Evolutionary conservation across 2,797 vertebrate species (phyloP).

Genomic region (Notamacropus eugenii): DNA sequence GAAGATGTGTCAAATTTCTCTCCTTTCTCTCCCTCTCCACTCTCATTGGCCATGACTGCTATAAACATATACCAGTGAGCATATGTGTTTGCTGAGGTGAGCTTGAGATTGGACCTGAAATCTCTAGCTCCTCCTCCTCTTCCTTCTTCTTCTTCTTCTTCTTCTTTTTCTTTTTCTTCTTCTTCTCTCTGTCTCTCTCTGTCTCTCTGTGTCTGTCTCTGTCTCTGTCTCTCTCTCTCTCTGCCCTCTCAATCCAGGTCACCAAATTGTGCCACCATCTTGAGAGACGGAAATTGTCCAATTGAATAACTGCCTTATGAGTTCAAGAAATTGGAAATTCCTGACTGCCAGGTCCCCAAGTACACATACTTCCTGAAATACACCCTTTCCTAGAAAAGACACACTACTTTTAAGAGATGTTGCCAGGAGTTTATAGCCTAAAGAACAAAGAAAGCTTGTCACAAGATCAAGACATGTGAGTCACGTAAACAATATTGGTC

Average conservation of each 20-base stretch:
- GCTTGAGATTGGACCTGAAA: background rate
- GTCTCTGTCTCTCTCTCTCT: background rate
- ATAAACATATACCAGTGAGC: background rate
- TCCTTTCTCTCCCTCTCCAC: background rate
- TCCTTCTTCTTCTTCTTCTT: too few species aligned
- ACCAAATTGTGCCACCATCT: background rate
- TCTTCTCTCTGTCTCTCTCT: too few species aligned
- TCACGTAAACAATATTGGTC: background rate
- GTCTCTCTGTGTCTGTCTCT: too few species aligned
- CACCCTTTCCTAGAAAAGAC: background rate
- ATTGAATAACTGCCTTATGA: background rate
- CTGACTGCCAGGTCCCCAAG: background rate
- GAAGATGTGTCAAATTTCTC: background rate
- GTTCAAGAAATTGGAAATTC: background rate
- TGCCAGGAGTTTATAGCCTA: background rate
- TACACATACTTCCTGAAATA: background rate
- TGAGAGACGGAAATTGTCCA: background rate
- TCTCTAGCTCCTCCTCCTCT: background rate
- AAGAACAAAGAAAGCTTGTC: background rate
- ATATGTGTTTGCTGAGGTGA: background rate
- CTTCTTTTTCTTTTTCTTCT: too few species aligned
- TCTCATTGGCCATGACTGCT: background rate
- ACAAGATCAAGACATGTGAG: background rate
- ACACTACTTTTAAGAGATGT: background rate
- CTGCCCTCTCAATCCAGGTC: background rate